Evolutionary conservation across 1,140 invertebrate genomes (phyloP), one percentile per base, ranked within the genome.

Genomic region (Aphaenogaster floridana): DNA sequence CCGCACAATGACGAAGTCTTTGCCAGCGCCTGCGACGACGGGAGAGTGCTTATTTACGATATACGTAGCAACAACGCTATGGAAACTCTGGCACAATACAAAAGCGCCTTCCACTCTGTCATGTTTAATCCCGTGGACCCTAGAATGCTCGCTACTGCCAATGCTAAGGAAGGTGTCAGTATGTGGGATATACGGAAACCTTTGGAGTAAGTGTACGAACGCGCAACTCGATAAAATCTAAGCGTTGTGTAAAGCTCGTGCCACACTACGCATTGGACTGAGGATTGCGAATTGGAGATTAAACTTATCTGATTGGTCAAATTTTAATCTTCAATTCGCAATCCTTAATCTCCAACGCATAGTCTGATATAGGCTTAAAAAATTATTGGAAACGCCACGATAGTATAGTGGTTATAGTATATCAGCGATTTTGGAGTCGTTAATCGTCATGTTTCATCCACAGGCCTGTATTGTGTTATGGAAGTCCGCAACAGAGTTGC

Each of bases 11-110:
- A 98, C 78, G 96, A 97, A 90, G 96, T 99, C 11, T 97, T 99
- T 93, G 97, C 98, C 11, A 98, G 97, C 91, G 98, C 98, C 50
- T 98, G 98, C 86, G 98, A 99, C 94, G 98, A 99, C 96, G 98
- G 98, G 0, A 96, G 97, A 91, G 95, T 99, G 87, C 95, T 98
- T 13, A 96, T 99, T 39, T 98, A 97, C 95, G 99, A 99, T 94
- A 97, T 97, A 28, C 95, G 98, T 90, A 96, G 97, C 89, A 96
- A 97, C 42, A 95, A 95, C 54, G 95, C 94, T 89, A 94, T 95
- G 93, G 97, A 97, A 90, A 96, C 97, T 7, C 96, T 98, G 76
- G 97, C 97, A 45, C 97, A 96, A 89, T 96, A 96, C 89, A 96
- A 96, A 76, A 96, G 97, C 59, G 96, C 98, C 28, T 99, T 99